phyloP scores from a whole-genome alignment of 2,888 invertebrate species.

The Spilarctia lutea region DNA sequence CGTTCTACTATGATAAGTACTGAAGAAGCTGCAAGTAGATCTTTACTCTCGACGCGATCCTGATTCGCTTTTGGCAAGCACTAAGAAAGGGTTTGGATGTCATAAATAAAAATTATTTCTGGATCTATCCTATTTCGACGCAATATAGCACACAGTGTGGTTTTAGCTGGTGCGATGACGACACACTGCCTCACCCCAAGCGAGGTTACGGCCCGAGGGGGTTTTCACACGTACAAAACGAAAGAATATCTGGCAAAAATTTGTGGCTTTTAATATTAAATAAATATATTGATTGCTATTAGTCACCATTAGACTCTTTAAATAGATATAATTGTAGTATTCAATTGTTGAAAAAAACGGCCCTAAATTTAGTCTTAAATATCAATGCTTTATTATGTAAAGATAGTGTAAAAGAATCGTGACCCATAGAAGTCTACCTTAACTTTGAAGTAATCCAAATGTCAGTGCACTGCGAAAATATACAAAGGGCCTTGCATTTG shows the following conservation, averaged over 20 bases:
- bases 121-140: neutral
- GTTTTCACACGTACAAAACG: neutral
- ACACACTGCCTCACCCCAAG: neutral
- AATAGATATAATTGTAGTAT: neutral
- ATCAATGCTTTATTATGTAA: neutral
- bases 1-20: too few relatives aligned
- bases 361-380: neutral
- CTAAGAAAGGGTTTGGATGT: neutral
- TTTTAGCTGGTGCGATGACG: neutral
- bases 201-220: neutral
- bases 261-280: neutral
- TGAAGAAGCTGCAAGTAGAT: too few relatives aligned
- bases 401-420: neutral
- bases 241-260: neutral
- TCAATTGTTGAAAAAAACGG: neutral
- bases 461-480: neutral
- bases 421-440: conserved; percentile 3
- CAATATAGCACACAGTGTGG: neutral
- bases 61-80: neutral
- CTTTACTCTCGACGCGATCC: too few relatives aligned
- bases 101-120: neutral
- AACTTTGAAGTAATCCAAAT: neutral
- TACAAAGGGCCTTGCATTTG: neutral
- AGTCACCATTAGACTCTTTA: neutral
- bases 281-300: neutral